These are phyloP conservation scores for Pogonocichla stellata DNA, from an alignment of 2,113 vertebrate genomes.

Conservation along the genomic window DNA sequence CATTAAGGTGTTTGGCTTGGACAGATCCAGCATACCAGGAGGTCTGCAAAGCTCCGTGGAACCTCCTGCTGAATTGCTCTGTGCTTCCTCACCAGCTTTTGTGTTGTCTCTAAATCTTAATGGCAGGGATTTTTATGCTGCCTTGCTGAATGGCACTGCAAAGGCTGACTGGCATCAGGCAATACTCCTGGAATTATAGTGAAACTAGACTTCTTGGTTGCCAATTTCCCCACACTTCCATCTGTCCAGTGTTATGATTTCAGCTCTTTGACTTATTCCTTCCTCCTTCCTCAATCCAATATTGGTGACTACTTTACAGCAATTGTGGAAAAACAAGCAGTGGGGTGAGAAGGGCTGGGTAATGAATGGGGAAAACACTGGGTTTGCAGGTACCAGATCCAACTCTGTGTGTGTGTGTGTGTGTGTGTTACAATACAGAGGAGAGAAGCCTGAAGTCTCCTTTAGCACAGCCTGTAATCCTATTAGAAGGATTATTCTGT, in stretches of 20 bases:
- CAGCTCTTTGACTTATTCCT: not conserved
- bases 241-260: not conserved
- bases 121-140: not conserved
- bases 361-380: not conserved
- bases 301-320: not conserved
- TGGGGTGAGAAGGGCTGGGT: not conserved
- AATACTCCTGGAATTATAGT: not conserved
- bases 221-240: not conserved
- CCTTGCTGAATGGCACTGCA: not conserved
- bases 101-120: not conserved
- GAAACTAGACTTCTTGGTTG: not conserved
- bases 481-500: slow-evolving; percentile 77
- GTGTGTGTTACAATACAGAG: not conserved
- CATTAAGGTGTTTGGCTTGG: slow-evolving; percentile 10
- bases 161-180: not conserved
- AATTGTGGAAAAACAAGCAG: not conserved
- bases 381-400: not conserved
- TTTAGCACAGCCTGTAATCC: slow-evolving; percentile 70
- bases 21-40: not conserved
- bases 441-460: slow-evolving; percentile 47
- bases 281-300: not conserved
- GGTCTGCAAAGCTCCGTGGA: not conserved
- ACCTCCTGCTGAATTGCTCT: not conserved
- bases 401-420: not conserved
- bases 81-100: not conserved